Evolutionary conservation across 2,888 invertebrate genomes (phyloP).

Genomic region (Athalia circularis): DNA sequence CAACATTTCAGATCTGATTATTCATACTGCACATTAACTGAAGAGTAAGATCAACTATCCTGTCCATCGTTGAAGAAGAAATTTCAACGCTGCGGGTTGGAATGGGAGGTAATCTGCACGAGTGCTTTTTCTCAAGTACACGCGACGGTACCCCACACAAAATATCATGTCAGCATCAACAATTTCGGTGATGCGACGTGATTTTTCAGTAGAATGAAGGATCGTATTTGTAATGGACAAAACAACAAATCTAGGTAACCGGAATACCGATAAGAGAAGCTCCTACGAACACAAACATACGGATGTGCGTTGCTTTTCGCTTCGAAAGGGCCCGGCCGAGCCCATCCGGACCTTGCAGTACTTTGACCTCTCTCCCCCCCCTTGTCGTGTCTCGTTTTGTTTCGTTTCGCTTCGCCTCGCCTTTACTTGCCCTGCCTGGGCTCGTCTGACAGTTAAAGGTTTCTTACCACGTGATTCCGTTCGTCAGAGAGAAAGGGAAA

Average conservation of each 20-base stretch:
- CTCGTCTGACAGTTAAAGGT: slow-evolving; percentile 40
- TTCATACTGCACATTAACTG: no score
- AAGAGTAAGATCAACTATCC: no score
- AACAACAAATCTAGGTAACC: slow-evolving; percentile 9
- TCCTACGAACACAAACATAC: neutral
- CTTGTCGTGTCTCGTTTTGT: slow-evolving; percentile 34
- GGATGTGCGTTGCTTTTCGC: neutral
- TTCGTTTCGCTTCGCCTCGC: slow-evolving; percentile 25
- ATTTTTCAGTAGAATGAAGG: neutral
- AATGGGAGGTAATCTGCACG: no score
- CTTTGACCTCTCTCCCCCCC: slow-evolving; percentile 33
- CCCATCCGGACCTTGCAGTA: slow-evolving; percentile 46
- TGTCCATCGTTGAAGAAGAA: neutral
- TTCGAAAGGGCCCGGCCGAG: slow-evolving; percentile 35
- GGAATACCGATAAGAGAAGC: neutral
- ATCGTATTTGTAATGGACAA: neutral
- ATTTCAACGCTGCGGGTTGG: neutral
- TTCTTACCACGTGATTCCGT: slow-evolving; percentile 35
- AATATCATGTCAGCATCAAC: neutral
- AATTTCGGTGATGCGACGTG: neutral
- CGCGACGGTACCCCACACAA: neutral
- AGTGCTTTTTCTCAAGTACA: neutral
- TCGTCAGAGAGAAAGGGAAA: slow-evolving; percentile 14
- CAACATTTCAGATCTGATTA: no score
- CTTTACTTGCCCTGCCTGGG: neutral